Base-by-base conservation (phyloP, 2,113 vertebrate genomes). In the Pyrgilauda ruficollis region DNA sequence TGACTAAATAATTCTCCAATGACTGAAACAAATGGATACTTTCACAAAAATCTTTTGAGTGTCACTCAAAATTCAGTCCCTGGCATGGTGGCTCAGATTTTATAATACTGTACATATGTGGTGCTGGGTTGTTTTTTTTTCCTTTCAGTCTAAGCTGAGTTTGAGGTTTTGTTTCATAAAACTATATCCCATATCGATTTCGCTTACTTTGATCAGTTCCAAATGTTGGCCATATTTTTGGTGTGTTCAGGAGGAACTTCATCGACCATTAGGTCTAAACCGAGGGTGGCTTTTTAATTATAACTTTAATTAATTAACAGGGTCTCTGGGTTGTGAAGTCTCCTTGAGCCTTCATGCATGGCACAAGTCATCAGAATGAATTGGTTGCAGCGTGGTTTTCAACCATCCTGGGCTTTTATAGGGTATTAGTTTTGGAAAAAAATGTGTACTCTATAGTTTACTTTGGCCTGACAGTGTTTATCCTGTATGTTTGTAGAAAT, bases 401-500 rank as follows among this genome's bases (percentile, higher is more conserved):
- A 97, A 91, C 78, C 94, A 92, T 93, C 53, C 68, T 89, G 80
- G 73, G 96, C 56, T 94, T 97, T 97, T 96, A 52, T 52, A 93
- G 84, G 61, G 84, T 91, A 96, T 97, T 97, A 93, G 62, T 97
- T 97, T 96, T 91, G 81, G 78, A 81, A 96, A 97, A 96, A 94
- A 97, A 97, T 91, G 93, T 95, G 92, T 94, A 94, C 76, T 95
- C 64, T 35, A 18, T 77, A 95, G 96, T 98, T 99, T 98, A 98
- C 97, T 98, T 98, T 98, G 96, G 96, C 77, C 82, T 98, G 98
- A 98, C 98, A 98, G 93, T 98, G 97, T 98, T 98, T 98, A 98
- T 97, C 88, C 96, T 96, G 63, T 67, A 20, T 96, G 96, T 98
- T 98, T 98, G 91, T 91, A 98, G 97, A 98, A 98, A 98, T 98